These are phyloP conservation scores for Lymantria dispar DNA, from an alignment of 2,888 invertebrate genomes.

Conservation along the genomic window DNA sequence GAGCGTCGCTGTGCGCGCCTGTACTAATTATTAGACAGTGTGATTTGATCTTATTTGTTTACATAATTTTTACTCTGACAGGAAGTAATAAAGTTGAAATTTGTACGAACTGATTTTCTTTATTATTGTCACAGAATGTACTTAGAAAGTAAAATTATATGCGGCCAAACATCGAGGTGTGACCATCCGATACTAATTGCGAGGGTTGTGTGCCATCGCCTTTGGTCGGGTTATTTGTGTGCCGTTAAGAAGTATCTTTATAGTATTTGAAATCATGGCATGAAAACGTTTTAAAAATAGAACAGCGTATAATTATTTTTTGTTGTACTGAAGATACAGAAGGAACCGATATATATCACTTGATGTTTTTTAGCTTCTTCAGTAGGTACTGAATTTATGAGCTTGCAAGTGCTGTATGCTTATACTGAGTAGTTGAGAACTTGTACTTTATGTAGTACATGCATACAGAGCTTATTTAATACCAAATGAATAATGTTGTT, in stretches of 20 bases:
- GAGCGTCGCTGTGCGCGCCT: slow-evolving; percentile 72
- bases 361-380: too few relatives aligned
- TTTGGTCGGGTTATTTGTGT: slow-evolving; percentile 64
- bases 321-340: not conserved
- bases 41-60: slow-evolving; percentile 69
- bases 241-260: slow-evolving; percentile 65
- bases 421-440: too few relatives aligned
- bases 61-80: slow-evolving; percentile 45
- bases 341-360: not conserved
- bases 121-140: slow-evolving; percentile 77
- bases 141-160: slow-evolving; percentile 80
- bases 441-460: too few relatives aligned
- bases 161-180: slow-evolving; percentile 75
- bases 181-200: slow-evolving; percentile 81
- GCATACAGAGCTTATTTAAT: too few relatives aligned
- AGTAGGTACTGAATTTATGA: too few relatives aligned
- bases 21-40: slow-evolving; percentile 79
- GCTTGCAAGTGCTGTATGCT: too few relatives aligned
- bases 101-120: slow-evolving; percentile 34
- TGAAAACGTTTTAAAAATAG: slow-evolving; percentile 63
- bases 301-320: slow-evolving; percentile 8
- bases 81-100: slow-evolving; percentile 38
- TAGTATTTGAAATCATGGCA: slow-evolving; percentile 53
- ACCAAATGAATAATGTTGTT: too few relatives aligned
- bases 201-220: slow-evolving; percentile 57